Percentiles rank a stretch among this genome's conserved stretches.
Evolutionary conservation across 2,888 invertebrate species (phyloP).

Genomic region (Dasypolia templi): DNA sequence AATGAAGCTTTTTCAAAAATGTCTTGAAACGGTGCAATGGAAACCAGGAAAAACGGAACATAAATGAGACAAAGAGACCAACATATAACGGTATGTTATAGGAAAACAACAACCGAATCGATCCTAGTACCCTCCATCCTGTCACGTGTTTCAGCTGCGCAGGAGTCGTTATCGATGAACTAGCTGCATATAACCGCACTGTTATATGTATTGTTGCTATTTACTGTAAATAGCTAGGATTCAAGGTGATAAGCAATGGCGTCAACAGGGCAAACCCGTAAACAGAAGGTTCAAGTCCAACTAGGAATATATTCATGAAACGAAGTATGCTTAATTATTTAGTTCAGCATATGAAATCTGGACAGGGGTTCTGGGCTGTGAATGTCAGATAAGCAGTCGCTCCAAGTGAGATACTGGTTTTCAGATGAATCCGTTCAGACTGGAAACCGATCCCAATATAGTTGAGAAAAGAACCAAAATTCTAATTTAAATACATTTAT

Average conservation of each 20-base stretch:
- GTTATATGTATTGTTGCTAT: constrained; percentile 33
- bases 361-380: not conserved
- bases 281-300: not conserved
- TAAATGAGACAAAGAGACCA: not conserved
- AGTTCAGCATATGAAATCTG: not conserved
- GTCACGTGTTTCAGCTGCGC: constrained; percentile 47
- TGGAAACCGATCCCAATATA: not conserved
- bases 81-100: constrained; percentile 22
- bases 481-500: too few relatives aligned
- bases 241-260: constrained; percentile 21
- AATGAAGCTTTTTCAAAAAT: not conserved
- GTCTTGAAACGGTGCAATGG: constrained; percentile 11
- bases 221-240: constrained; percentile 28
- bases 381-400: not conserved
- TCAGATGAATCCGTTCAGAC: not conserved
- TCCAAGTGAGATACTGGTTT: not conserved
- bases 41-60: constrained; percentile 26
- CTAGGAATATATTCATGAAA: constrained; percentile 1
- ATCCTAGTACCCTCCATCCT: constrained; percentile 25
- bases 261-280: constrained; percentile 7
- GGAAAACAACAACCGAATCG: constrained; percentile 38
- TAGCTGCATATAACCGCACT: constrained; percentile 29
- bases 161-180: constrained; percentile 27
- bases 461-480: not conserved
- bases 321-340: not conserved